Conservation (phyloP, 1,140 invertebrate species). For the Bombyx mori region ASM3026992v2 NC_085113.1:4983501-4984000, state of each 20-base stretch:
- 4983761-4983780: conserved; percentile 84
- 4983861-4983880: conserved; percentile 15
- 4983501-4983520: not conserved
- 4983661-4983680: conserved; percentile 85
- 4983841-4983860: conserved; percentile 28
- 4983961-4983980: too few species aligned
- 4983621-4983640: conserved; percentile 87
- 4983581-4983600: conserved; percentile 7
- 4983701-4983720: conserved; percentile 86
- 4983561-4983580: conserved; percentile 1
- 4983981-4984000: too few species aligned
- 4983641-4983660: conserved; percentile 89
- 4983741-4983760: conserved; percentile 85
- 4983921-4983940: too few species aligned
- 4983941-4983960: too few species aligned
- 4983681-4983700: conserved; percentile 87
- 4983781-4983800: conserved; percentile 75
- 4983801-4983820: conserved; percentile 56
- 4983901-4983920: not conserved
- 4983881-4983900: not conserved
- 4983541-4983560: not conserved
- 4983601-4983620: conserved; percentile 40
- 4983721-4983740: conserved; percentile 85
- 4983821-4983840: conserved; percentile 43
- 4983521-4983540: not conserved